A percentile compares a stretch with the other conserved stretches of the same genome.
Evolutionary conservation across 2,888 invertebrate species (phyloP).

Genomic region (Patella ulyssiponensis): DNA sequence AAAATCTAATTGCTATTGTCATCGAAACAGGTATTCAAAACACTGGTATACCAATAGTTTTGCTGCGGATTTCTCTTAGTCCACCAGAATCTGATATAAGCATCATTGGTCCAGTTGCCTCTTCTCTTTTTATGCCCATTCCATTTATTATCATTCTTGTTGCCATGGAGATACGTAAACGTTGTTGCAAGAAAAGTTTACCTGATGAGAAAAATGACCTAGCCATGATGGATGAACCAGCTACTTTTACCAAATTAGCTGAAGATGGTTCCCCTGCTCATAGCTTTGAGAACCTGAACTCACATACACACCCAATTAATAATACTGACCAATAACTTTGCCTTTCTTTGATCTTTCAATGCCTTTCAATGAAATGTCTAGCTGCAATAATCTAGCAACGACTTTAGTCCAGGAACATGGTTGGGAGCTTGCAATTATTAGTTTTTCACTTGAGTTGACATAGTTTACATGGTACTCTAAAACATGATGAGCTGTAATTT

Average conservation of each 20-base stretch:
- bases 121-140: conserved; percentile 63
- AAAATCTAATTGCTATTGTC: conserved; percentile 80
- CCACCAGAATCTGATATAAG: conserved; percentile 76
- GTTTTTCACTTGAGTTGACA: too few relatives aligned
- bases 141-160: conserved; percentile 58
- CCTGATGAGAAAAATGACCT: conserved; percentile 4
- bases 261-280: background rate
- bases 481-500: too few relatives aligned
- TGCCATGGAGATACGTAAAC: conserved; percentile 45
- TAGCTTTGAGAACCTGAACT: too few relatives aligned
- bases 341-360: too few relatives aligned
- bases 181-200: conserved; percentile 39
- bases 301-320: too few relatives aligned
- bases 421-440: too few relatives aligned
- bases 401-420: too few relatives aligned
- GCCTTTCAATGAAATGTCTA: too few relatives aligned
- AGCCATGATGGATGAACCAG: conserved; percentile 16
- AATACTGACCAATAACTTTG: too few relatives aligned
- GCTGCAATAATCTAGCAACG: too few relatives aligned
- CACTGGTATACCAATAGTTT: conserved; percentile 77
- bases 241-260: background rate
- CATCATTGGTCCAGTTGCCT: conserved; percentile 74
- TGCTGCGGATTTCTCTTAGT: conserved; percentile 64
- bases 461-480: too few relatives aligned
- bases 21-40: conserved; percentile 91